Percentiles rank a stretch among this genome's conserved stretches.
Conservation (phyloP, 53 echinoderm and acorn worm species). For the Astropecten irregularis region DNA sequence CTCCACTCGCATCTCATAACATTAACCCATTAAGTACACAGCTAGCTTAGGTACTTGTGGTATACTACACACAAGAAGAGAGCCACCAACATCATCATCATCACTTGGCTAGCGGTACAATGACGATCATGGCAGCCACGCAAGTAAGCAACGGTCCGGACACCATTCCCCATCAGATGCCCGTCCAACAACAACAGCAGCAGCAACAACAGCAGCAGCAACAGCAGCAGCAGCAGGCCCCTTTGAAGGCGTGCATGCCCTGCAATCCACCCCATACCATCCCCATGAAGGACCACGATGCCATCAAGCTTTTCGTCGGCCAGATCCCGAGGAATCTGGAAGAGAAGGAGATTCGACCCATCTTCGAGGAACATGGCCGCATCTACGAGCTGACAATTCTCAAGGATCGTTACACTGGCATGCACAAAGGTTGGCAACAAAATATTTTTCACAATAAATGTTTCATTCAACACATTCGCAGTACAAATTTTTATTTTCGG, state of each 20-base stretch:
- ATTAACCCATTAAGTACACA: conserved; percentile 62
- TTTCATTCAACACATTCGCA: neutral
- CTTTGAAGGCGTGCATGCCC: conserved; percentile 78
- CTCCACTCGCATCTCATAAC: conserved; percentile 52
- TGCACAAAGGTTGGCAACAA: conserved; percentile 84
- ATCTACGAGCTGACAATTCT: conserved; percentile 99
- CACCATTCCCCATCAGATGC: conserved; percentile 68
- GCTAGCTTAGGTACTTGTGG: too few relatives aligned
- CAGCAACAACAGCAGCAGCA: conserved; percentile 66
- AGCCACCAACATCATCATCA: conserved; percentile 33
- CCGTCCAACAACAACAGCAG: conserved; percentile 63
- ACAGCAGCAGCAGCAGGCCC: conserved; percentile 64
- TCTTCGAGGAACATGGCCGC: conserved; percentile 92
- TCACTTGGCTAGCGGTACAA: conserved; percentile 64
- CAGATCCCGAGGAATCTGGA: conserved; percentile 96
- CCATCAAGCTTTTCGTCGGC: conserved; percentile 98
- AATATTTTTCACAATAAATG: neutral
- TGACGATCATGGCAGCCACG: conserved; percentile 99
- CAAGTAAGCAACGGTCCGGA: conserved; percentile 82
- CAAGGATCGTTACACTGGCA: conserved; percentile 94
- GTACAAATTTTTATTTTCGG: neutral
- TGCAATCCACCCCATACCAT: conserved; percentile 94
- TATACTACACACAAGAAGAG: too few relatives aligned
- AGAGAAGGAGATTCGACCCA: conserved; percentile 96
- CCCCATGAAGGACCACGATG: conserved; percentile 99